Evolutionary conservation across 2,113 vertebrate species (phyloP).

Genomic region (Sturnus vulgaris): DNA sequence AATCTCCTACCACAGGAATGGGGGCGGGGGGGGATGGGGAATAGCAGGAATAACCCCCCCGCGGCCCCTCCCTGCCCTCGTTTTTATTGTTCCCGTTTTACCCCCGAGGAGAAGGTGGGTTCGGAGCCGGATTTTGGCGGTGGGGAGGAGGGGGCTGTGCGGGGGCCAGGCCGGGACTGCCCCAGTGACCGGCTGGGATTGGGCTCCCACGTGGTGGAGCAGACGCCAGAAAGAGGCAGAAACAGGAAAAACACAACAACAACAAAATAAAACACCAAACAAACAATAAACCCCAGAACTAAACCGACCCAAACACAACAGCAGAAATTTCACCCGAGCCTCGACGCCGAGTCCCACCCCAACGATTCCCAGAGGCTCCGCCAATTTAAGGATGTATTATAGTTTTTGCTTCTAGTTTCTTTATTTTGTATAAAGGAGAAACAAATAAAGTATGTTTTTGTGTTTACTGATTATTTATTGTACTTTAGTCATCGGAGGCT

Average conservation of each 20-base stretch:
- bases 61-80: neutral
- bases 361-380: constrained; percentile 35
- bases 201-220: neutral
- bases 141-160: neutral
- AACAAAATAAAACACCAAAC: neutral
- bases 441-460: constrained; percentile 84
- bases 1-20: neutral
- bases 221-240: neutral
- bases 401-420: constrained; percentile 85
- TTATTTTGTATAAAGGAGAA: constrained; percentile 87
- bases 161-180: neutral
- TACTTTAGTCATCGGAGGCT: constrained; percentile 69
- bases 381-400: constrained; percentile 73
- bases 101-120: constrained; percentile 13
- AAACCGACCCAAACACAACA: neutral
- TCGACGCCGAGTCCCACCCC: neutral
- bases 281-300: neutral
- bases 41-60: neutral
- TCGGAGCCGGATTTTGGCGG: neutral
- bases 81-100: neutral
- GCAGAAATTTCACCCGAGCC: neutral
- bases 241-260: neutral
- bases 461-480: constrained; percentile 84
- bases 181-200: neutral
- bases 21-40: neutral